Percentiles rank a stretch among this genome's conserved stretches.
Evolutionary conservation across 2,888 invertebrate genomes (phyloP).

Genomic region (Atethmia centrago): DNA sequence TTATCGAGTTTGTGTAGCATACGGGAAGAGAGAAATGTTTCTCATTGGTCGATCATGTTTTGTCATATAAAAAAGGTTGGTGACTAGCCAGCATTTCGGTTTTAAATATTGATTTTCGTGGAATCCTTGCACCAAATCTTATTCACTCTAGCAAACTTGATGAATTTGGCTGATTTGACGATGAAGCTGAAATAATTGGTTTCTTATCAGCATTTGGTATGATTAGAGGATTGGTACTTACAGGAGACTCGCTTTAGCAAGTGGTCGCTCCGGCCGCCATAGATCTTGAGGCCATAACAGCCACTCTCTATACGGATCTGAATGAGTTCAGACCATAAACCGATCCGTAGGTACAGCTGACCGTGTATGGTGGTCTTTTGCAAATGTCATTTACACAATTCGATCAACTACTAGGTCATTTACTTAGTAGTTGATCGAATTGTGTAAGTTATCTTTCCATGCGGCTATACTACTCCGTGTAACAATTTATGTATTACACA

Average conservation of each 20-base stretch:
- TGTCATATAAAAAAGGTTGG: not conserved
- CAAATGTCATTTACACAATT: conserved; percentile 23
- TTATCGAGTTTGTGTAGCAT: not conserved
- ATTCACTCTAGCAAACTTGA: not conserved
- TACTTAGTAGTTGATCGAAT: too few relatives aligned
- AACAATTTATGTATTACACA: conserved; percentile 8
- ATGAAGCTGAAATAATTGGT: not conserved
- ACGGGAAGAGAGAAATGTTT: not conserved
- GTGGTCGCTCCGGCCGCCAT: not conserved
- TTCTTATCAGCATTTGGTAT: not conserved
- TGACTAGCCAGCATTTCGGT: not conserved
- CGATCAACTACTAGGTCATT: not conserved
- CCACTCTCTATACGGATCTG: too few relatives aligned
- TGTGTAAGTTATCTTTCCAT: conserved; percentile 4
- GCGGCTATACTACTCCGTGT: not conserved
- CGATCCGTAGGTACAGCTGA: not conserved
- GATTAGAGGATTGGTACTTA: not conserved
- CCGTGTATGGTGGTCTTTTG: not conserved
- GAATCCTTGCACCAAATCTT: not conserved
- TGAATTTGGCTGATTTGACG: not conserved
- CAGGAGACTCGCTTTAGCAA: not conserved
- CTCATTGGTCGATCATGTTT: not conserved
- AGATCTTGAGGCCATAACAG: not conserved
- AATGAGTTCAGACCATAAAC: not conserved
- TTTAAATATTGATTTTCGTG: not conserved